Conservation (phyloP, 2,113 vertebrate genomes). For the Amblyopsis rosae region DNA sequence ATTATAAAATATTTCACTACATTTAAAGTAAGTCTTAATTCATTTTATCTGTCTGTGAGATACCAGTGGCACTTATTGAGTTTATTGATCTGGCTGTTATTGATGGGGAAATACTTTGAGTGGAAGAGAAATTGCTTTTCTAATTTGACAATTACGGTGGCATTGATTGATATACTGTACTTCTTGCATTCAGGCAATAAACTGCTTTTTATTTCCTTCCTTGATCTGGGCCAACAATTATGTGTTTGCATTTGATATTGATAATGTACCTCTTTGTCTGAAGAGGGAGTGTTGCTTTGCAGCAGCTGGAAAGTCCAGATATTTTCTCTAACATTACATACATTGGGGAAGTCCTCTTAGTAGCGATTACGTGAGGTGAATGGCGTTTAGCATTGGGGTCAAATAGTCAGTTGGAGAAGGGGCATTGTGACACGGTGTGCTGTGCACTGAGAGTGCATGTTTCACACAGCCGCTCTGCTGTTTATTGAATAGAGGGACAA, state of each 20-base stretch:
- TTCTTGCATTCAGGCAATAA: too few species aligned
- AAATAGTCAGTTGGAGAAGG: not conserved
- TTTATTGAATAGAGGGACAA: conserved; percentile 31
- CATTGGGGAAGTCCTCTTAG: too few species aligned
- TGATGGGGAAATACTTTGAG: not conserved
- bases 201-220: not conserved
- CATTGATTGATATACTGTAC: too few species aligned
- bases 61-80: not conserved
- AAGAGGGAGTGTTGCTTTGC: conserved; percentile 11
- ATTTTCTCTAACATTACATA: too few species aligned
- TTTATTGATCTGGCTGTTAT: not conserved
- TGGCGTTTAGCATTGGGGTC: not conserved
- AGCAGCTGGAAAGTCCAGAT: conserved; percentile 8
- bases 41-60: not conserved
- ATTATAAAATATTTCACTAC: not conserved
- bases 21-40: not conserved
- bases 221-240: not conserved
- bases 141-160: not conserved
- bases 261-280: not conserved
- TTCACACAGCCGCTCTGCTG: conserved; percentile 15
- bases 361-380: too few species aligned
- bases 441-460: conserved; percentile 13
- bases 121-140: not conserved
- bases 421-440: not conserved
- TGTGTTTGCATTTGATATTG: not conserved